Evolutionary conservation across 1,140 invertebrate species (phyloP).

Genomic region (Tetranychus urticae): DNA sequence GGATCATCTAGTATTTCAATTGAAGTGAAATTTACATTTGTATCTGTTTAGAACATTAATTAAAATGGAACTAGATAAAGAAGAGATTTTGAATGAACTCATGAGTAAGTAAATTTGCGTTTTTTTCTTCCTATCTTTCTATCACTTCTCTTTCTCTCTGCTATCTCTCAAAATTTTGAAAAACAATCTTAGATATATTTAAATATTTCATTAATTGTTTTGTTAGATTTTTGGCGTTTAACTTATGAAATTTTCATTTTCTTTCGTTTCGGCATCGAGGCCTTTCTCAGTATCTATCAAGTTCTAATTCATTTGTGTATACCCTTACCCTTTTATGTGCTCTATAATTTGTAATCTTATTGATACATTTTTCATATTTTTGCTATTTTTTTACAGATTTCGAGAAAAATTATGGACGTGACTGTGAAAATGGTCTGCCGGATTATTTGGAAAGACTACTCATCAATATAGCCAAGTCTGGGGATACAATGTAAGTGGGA

Average conservation of each 20-base stretch:
- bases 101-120: background rate
- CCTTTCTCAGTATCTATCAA: no score
- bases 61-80: background rate
- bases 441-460: constrained; percentile 69
- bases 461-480: constrained; percentile 67
- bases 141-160: background rate
- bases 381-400: constrained; percentile 31
- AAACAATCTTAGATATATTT: no score
- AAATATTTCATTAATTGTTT: no score
- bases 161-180: background rate
- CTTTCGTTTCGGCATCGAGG: no score
- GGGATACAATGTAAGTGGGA: constrained; percentile 44
- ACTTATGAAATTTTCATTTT: no score
- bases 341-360: background rate
- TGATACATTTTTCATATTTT: background rate
- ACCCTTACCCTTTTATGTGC: no score
- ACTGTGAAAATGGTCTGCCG: constrained; percentile 35
- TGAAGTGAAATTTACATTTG: no score
- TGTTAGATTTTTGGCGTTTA: no score
- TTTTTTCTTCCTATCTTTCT: no score
- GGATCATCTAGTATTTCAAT: no score
- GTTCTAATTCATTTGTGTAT: no score
- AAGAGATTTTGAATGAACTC: background rate
- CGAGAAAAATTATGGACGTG: constrained; percentile 42
- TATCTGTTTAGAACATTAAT: no score